Base-by-base conservation (phyloP, 2,888 invertebrate species). In the Chloromyia formosa region DNA sequence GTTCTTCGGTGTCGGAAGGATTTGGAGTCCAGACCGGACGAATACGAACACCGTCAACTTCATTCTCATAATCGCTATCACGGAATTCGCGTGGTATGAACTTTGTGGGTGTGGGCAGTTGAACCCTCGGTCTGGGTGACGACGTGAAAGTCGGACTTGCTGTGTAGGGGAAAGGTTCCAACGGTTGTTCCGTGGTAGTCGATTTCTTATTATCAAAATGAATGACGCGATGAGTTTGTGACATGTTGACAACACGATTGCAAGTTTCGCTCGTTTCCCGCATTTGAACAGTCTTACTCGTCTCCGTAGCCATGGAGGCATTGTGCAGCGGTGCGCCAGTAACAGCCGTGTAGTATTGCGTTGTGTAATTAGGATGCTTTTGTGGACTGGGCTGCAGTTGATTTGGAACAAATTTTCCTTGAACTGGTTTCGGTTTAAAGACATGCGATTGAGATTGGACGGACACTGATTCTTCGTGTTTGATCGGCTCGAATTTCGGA, bases 51-150 rank as follows among this genome's bases (percentile, higher is more conserved):
- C 86, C 84, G 76, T 92, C 92, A 4, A 89, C 86, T 79, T 92
- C 92, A 81, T 90, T 91, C 79, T 92, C 91, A 79, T 92, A 92
- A 79, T 92, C 92, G 72, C 90, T 91, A 79, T 91, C 91, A 16
- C 88, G 86, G 77, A 89, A 90, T 76, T 90, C 89, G 12, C 90
- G 90, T 5, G 88, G 89, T 20, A 89, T 82, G 80, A 92, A 92
- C 82, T 90, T 91, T 3, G 87, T 90, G 1, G 91, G 91, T 1
- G 87, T 89, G 0, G 90, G 87, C 42, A 87, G 87, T 20, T 84
- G 82, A 66, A 83, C 82, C 66, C 82, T 81, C 1, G 84, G 82
- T n/a, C 83, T 81, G 0, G 84, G 83, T 2, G 82, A 81, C n/a
- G 79, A 74, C 5, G 81, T 82, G 75, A 82, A 83, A 7, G 82